Evolutionary conservation across 2,888 invertebrate species (phyloP).

Genomic region (Hyalella azteca): DNA sequence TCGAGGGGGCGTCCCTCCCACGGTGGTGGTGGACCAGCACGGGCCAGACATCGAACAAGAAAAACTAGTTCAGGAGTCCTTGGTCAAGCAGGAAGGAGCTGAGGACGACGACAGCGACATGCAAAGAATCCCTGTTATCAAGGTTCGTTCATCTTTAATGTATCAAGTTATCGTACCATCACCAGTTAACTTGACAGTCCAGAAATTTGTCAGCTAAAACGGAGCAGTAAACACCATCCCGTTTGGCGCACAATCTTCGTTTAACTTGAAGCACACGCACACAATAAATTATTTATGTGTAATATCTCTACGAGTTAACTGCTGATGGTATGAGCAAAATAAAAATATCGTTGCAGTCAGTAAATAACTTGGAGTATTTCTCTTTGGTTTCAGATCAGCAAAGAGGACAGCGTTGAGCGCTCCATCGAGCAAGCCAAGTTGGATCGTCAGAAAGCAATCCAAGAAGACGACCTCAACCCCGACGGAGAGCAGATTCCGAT

Average conservation of each 20-base stretch:
- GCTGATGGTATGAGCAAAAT: not conserved
- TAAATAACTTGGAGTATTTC: not conserved
- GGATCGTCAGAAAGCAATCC: conserved; percentile 44
- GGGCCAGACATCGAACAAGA: conserved; percentile 28
- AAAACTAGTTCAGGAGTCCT: not conserved
- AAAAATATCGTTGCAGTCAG: not conserved
- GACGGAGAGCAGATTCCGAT: not conserved
- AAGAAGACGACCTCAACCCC: conserved; percentile 38
- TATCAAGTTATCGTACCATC: not conserved
- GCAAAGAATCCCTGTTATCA: conserved; percentile 56
- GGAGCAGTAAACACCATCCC: not conserved
- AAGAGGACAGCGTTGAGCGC: conserved; percentile 58
- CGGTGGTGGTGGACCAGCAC: conserved; percentile 1
- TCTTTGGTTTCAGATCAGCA: conserved; percentile 52
- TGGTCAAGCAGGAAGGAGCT: not conserved
- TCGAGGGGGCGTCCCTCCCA: not conserved
- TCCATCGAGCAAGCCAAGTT: conserved; percentile 56
- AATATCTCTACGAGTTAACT: not conserved
- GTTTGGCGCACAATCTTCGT: not conserved
- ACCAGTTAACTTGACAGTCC: conserved; percentile 11
- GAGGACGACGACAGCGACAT: conserved; percentile 34
- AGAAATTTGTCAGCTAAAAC: not conserved
- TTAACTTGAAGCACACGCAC: too few species aligned
- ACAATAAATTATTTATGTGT: not conserved
- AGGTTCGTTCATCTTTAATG: conserved; percentile 40